Conservation (phyloP, 2,797 vertebrate genomes). For the Sciurus carolinensis region DNA sequence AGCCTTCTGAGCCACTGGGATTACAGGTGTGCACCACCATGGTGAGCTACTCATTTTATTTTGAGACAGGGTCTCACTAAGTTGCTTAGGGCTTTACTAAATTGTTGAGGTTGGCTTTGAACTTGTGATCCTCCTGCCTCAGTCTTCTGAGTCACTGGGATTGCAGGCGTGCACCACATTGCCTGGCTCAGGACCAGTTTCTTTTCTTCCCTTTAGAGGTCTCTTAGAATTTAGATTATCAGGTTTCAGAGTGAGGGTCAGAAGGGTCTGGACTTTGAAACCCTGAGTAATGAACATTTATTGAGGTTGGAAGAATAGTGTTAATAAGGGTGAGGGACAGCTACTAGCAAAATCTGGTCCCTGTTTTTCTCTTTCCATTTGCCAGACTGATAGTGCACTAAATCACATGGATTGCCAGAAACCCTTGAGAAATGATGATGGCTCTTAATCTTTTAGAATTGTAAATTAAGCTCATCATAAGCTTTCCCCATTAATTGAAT, state of each 20-base stretch:
- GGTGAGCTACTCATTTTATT: too few relatives aligned
- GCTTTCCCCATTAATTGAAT: not conserved
- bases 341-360: slow-evolving; percentile 20
- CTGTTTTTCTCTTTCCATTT: not conserved
- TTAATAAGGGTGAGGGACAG: not conserved
- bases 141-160: too few relatives aligned
- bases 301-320: not conserved
- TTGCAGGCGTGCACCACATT: too few relatives aligned
- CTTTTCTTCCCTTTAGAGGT: not conserved
- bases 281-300: slow-evolving; percentile 14
- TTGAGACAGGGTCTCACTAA: too few relatives aligned
- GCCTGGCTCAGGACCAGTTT: too few relatives aligned
- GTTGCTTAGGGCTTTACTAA: too few relatives aligned
- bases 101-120: too few relatives aligned
- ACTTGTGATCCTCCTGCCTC: too few relatives aligned
- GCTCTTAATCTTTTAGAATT: slow-evolving; percentile 8
- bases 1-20: too few relatives aligned
- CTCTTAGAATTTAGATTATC: slow-evolving; percentile 1
- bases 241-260: not conserved
- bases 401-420: not conserved
- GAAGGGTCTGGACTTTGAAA: not conserved
- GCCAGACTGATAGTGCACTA: not conserved
- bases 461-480: not conserved
- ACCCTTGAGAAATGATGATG: not conserved
- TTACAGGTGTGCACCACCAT: too few relatives aligned